These are phyloP conservation scores for Drosophila seguyi DNA, from an alignment of 1,140 invertebrate genomes.

Conservation along the genomic window DNA sequence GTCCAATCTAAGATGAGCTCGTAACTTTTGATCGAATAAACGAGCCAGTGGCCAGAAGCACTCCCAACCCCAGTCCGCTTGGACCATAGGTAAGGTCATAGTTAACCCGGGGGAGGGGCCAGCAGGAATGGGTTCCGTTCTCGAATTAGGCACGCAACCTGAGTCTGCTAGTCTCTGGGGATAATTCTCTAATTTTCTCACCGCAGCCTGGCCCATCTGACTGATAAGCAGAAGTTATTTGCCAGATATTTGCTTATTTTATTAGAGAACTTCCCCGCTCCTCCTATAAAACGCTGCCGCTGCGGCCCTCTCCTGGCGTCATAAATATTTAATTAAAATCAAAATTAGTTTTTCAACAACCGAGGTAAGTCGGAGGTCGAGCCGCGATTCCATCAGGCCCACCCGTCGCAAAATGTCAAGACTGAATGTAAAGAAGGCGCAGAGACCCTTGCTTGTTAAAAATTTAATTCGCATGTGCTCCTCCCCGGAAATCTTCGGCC, in stretches of 20 bases:
- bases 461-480: slow-evolving; percentile 65
- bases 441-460: slow-evolving; percentile 52
- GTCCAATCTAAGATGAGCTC: slow-evolving; percentile 85
- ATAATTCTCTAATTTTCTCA: slow-evolving; percentile 82
- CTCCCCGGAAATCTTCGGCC: slow-evolving; percentile 5
- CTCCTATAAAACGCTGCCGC: slow-evolving; percentile 12
- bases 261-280: slow-evolving; percentile 50
- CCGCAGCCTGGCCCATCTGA: slow-evolving; percentile 59
- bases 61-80: slow-evolving; percentile 1
- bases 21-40: slow-evolving; percentile 85
- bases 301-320: slow-evolving; percentile 15
- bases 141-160: slow-evolving; percentile 63
- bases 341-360: slow-evolving; percentile 71
- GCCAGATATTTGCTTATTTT: slow-evolving; percentile 80
- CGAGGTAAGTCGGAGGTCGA: slow-evolving; percentile 10
- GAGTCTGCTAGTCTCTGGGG: slow-evolving; percentile 56
- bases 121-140: slow-evolving; percentile 35
- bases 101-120: slow-evolving; percentile 23
- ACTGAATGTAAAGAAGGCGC: slow-evolving; percentile 44
- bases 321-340: slow-evolving; percentile 83
- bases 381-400: slow-evolving; percentile 31
- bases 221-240: slow-evolving; percentile 84
- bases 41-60: slow-evolving; percentile 42
- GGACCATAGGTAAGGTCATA: slow-evolving; percentile 49
- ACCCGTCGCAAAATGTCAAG: slow-evolving; percentile 24